Evolutionary conservation across 2,797 vertebrate genomes (phyloP), one percentile per base, ranked within the genome.

Genomic region (Pseudomugil gertrudae): DNA sequence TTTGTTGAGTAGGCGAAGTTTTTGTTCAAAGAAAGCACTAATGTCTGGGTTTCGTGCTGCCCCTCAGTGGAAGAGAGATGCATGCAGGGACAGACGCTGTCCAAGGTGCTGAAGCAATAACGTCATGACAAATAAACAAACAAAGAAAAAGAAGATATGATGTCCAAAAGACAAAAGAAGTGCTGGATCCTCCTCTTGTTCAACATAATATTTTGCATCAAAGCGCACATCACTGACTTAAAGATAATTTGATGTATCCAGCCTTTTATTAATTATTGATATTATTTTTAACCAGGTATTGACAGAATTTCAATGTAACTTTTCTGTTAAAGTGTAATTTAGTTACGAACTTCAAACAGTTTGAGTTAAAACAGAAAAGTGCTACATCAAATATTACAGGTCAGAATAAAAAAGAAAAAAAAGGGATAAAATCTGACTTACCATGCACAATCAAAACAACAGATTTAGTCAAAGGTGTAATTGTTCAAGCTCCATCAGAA

Each of bases 61-160:
- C 73, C 56, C 65, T 78, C 59, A 23, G 78, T 83, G 87, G 72
- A 14, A 0, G 35, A 62, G 2, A n/a, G 2, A n/a, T 32, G n/a
- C 32, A 1, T 2, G 9, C 5, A 9, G 9, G 14, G n/a, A 30
- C 6, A 11, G 15, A 38, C 33, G 66, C 87, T 90, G 74, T 90
- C 89, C 88, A 60, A 67, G 81, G 83, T 90, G 54, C 88, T 88
- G 87, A 88, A 89, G 68, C 14, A 40, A 40, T 0, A 57, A 23
- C 14, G 8, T 51, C 24, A 14, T 21, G 2, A 9, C 21, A 36
- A 21, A 47, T 14, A 24, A 38, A 30, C 17, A n/a, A 9, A 38
- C 17, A 27, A 33, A 24, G 5, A 14, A 36, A 26, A 9, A 52
- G 27, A 53, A n/a, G n/a, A n/a, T n/a, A n/a, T n/a, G n/a, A n/a